These are phyloP conservation scores for Genyomyrus donnyi DNA, from an alignment of 2,113 vertebrate species.

Conservation along the genomic window DNA sequence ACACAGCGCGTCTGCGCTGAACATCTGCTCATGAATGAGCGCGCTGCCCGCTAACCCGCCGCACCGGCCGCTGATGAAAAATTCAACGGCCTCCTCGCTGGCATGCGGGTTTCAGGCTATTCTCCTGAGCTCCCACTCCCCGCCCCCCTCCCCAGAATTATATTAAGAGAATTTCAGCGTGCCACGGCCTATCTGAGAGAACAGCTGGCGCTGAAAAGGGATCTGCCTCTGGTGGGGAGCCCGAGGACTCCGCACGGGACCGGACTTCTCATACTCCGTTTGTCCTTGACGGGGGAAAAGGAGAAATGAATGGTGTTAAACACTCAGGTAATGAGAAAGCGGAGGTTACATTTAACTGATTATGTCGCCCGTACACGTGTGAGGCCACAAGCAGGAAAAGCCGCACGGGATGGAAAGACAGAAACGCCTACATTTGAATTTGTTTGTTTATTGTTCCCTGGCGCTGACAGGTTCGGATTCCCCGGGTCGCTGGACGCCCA, in stretches of 20 bases:
- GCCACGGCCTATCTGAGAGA: slow-evolving; percentile 90
- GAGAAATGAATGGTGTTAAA: slow-evolving; percentile 37
- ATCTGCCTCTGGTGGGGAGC: slow-evolving; percentile 81
- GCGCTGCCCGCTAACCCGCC: slow-evolving; percentile 85
- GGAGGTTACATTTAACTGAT: slow-evolving; percentile 50
- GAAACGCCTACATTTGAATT: background rate
- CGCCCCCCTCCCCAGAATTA: slow-evolving; percentile 75
- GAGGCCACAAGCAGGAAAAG: slow-evolving; percentile 32
- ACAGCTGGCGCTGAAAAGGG: slow-evolving; percentile 94
- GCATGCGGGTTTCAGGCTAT: slow-evolving; percentile 93
- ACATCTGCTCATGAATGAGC: slow-evolving; percentile 99
- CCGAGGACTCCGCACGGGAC: slow-evolving; percentile 81
- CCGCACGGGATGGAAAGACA: slow-evolving; percentile 28
- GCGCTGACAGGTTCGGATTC: background rate
- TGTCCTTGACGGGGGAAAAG: slow-evolving; percentile 75
- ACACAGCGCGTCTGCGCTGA: slow-evolving; percentile 83
- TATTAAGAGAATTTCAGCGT: slow-evolving; percentile 96
- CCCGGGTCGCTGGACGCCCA: background rate
- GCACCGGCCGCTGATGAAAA: slow-evolving; percentile 90
- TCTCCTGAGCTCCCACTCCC: slow-evolving; percentile 82
- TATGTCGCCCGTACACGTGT: slow-evolving; percentile 32
- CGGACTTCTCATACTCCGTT: slow-evolving; percentile 73
- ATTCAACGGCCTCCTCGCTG: slow-evolving; percentile 91
- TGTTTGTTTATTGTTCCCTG: background rate
- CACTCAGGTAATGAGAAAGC: slow-evolving; percentile 49